Evolutionary conservation across 2,797 vertebrate genomes (phyloP).

Genomic region (Hyperoplus lanceolatus): DNA sequence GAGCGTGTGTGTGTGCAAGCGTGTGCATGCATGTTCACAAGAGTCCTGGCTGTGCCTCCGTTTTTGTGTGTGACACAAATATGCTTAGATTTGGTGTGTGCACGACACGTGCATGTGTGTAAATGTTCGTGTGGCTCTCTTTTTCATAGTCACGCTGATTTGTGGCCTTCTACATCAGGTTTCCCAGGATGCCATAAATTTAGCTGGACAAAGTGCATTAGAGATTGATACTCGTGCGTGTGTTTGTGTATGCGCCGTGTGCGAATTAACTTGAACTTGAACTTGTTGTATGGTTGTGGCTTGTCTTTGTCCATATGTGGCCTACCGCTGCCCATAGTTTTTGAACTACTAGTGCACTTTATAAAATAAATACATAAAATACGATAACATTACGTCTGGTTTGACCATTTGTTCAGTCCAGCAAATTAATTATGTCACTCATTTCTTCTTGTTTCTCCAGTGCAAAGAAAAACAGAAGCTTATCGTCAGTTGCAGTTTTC

Average conservation of each 20-base stretch:
- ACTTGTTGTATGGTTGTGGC: conserved; percentile 25
- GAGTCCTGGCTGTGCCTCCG: conserved; percentile 37
- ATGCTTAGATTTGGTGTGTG: conserved; percentile 49
- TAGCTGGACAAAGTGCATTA: conserved; percentile 76
- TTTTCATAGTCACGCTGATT: conserved; percentile 93
- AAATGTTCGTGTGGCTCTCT: conserved; percentile 71
- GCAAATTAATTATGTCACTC: not conserved
- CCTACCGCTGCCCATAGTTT: conserved; percentile 9
- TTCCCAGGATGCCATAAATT: conserved; percentile 93
- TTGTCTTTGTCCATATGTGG: conserved; percentile 44
- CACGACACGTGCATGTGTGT: conserved; percentile 8
- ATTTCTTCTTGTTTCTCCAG: not conserved
- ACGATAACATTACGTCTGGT: not conserved
- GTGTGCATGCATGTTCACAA: conserved; percentile 23
- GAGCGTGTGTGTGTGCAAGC: conserved; percentile 21
- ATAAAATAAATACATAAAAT: too few species aligned
- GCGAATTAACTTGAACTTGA: conserved; percentile 35
- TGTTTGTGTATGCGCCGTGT: conserved; percentile 35
- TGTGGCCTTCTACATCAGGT: conserved; percentile 89
- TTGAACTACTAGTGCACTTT: not conserved
- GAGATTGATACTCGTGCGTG: conserved; percentile 52
- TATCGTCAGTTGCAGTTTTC: not conserved
- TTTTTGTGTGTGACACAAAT: conserved; percentile 61
- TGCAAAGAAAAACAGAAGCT: not conserved
- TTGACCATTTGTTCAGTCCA: not conserved